phyloP scores from a whole-genome alignment of 1,140 invertebrate genomes.

The Carcinoscorpius rotundicauda region DNA sequence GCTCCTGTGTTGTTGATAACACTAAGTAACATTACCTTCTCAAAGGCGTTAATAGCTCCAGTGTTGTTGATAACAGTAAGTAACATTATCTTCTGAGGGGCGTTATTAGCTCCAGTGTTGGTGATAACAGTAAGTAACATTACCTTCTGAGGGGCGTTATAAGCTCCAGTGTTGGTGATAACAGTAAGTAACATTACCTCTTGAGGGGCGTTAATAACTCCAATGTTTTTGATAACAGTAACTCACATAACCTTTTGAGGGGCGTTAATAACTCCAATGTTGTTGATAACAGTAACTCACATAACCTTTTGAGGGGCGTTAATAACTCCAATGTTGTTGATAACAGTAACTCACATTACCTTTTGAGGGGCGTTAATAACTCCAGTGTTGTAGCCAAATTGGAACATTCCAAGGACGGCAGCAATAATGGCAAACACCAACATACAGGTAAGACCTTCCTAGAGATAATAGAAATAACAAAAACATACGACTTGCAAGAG shows the following conservation, averaged over 20 bases:
- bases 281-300: constrained; percentile 24
- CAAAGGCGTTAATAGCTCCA: no score
- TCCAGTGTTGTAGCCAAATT: constrained; percentile 97
- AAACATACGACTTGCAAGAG: not conserved
- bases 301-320: constrained; percentile 7
- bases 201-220: no score
- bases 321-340: not conserved
- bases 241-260: constrained; percentile 20
- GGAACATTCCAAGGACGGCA: constrained; percentile 88
- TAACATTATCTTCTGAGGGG: no score
- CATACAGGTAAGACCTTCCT: constrained; percentile 74
- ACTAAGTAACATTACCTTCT: no score
- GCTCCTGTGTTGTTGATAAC: no score
- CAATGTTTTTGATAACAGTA: no score
- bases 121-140: no score
- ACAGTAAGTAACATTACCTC: no score
- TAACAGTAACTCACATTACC: constrained; percentile 38
- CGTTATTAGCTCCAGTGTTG: no score
- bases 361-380: constrained; percentile 90
- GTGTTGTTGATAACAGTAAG: no score
- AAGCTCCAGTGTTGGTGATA: no score
- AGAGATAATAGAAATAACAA: constrained; percentile 33
- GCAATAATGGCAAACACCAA: constrained; percentile 81
- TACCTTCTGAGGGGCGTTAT: no score
- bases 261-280: not conserved